Percentiles rank a stretch among this genome's conserved stretches.
These are phyloP conservation scores for Proteles cristata DNA, from an alignment of 2,113 vertebrate species.

Conservation along the genomic window DNA sequence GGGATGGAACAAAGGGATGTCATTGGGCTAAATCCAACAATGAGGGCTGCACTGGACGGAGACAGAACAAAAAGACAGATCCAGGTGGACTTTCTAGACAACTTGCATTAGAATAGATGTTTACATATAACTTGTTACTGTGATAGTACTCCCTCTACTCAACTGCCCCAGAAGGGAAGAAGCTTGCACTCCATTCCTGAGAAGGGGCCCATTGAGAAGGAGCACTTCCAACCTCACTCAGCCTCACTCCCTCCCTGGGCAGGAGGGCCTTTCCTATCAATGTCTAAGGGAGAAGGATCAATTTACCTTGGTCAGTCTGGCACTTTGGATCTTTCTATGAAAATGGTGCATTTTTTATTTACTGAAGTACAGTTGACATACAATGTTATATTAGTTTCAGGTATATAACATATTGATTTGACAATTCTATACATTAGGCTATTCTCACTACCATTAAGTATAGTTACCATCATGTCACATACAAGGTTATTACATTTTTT, in stretches of 20 bases:
- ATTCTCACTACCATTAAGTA: background rate
- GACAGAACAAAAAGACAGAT: background rate
- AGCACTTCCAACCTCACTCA: background rate
- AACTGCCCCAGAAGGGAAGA: background rate
- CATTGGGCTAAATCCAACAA: fast-evolving
- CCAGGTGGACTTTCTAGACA: background rate
- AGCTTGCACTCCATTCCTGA: background rate
- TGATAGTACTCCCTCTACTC: background rate
- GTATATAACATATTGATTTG: background rate
- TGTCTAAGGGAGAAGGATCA: background rate
- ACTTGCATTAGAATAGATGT: too few species aligned
- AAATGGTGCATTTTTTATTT: background rate
- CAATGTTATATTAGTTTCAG: background rate
- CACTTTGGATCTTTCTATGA: background rate
- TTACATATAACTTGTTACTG: background rate
- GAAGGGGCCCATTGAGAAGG: background rate
- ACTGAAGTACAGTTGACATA: background rate
- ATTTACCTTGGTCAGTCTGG: fast-evolving
- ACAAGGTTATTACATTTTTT: background rate
- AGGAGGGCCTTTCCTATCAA: background rate
- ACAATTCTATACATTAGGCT: background rate
- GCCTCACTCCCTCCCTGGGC: background rate
- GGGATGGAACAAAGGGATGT: background rate
- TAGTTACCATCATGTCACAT: background rate
- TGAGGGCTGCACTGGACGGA: background rate